Base-by-base conservation (phyloP, 2,888 invertebrate species). In the Thumatha senex region DNA sequence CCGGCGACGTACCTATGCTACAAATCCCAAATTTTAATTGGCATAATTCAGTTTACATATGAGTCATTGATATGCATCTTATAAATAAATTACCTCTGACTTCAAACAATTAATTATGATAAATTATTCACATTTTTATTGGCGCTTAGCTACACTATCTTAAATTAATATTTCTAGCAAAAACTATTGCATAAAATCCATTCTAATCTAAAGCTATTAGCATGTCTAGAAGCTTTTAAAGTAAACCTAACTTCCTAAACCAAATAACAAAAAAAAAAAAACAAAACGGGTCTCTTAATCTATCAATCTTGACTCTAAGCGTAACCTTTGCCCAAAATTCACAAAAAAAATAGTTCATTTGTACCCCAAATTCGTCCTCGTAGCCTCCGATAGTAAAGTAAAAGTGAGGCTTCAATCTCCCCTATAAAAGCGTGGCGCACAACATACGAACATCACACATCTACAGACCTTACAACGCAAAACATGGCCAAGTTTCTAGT, bases 401-500 rank as follows among this genome's bases (percentile, higher is more conserved):
- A 91, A 91, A 90, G 90, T 89, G 70, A 42, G 78, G 82, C 80
- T 80, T 82, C 83, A 70, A 78, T 48, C 76, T 77, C 74, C 72
- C 66, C 70, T 91, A 91, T 91, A 91, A 62, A 91, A 90, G 79
- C 79, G 70, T 53, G 59, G 56, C 78, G 71, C 67, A 66, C 63
- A 57, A 54, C 72, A 47, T 61, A 57, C 67, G 63, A 62, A 38
- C 82, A 87, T 85, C 90, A 89, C 76, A 86, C 79, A 80, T 78
- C 78, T 75, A 72, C 78, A 57, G 75, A 70, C 78, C 69, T 71
- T 74, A 71, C 72, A 71, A 68, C 78, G 72, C 71, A 77, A 74
- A 72, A 79, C 74, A 91, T 91, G 91, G 86, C 89, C 73, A 86
- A 85, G 83, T 87, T 85, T 85, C 88, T 91, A 76, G 91, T 91